phyloP scores from a whole-genome alignment of 92 coral and sea anemone genomes.

The Desmophyllum pertusum region DNA sequence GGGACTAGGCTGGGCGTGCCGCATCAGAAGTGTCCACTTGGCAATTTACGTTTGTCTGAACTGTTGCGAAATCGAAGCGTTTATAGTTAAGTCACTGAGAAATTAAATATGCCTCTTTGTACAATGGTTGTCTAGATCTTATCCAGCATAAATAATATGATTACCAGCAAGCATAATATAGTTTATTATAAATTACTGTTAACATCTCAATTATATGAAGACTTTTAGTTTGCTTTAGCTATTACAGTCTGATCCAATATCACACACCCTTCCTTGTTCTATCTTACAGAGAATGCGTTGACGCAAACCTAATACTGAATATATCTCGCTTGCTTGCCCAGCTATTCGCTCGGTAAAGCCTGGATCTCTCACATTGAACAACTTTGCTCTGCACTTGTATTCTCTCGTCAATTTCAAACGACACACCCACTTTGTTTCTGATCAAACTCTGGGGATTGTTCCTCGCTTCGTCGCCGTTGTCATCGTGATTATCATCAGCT shows the following conservation, averaged over 20 bases:
- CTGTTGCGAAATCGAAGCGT: background rate
- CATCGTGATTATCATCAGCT: no score
- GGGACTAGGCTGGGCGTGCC: no score
- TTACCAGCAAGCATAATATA: no score
- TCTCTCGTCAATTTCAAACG: background rate
- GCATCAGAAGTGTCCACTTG: no score
- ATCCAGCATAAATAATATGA: no score
- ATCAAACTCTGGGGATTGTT: background rate
- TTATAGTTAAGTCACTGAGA: background rate
- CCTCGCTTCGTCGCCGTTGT: background rate
- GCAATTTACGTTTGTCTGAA: background rate
- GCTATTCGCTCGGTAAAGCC: background rate
- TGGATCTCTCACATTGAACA: background rate
- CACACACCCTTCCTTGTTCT: background rate
- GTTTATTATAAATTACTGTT: no score
- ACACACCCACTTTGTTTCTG: slow-evolving; percentile 20
- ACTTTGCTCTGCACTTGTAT: background rate
- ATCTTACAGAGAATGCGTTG: slow-evolving; percentile 36
- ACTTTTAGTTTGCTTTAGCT: no score
- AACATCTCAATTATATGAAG: background rate
- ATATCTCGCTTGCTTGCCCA: slow-evolving; percentile 14
- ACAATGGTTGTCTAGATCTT: background rate
- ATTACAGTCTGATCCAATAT: no score
- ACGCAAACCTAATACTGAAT: background rate
- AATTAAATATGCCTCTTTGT: background rate